phyloP scores from a whole-genome alignment of 92 coral and sea anemone species.

The Scolanthus callimorphus region DNA sequence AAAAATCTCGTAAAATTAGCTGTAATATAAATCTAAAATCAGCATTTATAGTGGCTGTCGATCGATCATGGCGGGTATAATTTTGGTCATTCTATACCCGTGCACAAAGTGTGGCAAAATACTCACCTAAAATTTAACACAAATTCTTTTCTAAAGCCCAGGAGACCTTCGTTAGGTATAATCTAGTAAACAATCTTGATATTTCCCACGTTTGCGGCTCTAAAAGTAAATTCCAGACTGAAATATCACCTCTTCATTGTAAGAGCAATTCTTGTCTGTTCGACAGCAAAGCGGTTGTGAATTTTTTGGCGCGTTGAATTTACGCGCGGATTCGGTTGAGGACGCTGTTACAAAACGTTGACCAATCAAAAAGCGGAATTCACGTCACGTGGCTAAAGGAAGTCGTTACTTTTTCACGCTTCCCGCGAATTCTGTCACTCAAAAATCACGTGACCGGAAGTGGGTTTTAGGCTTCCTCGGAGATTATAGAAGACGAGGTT shows the following conservation, averaged over 20 bases:
- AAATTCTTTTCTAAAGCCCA: no score
- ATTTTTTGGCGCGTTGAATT: constrained; percentile 96
- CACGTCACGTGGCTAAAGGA: constrained; percentile 43
- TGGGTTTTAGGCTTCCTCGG: constrained; percentile 10
- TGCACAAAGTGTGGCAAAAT: no score
- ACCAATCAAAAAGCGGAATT: constrained; percentile 54
- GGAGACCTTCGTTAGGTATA: no score
- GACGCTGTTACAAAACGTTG: constrained; percentile 13
- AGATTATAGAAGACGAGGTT: constrained; percentile 34
- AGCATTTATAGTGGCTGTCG: no score
- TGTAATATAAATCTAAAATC: no score
- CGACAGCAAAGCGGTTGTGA: constrained; percentile 68
- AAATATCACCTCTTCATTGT: constrained; percentile 35
- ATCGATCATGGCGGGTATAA: no score
- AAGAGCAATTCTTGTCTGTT: constrained; percentile 2
- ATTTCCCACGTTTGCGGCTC: neutral
- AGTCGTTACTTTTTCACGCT: constrained; percentile 7
- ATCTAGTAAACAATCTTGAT: no score
- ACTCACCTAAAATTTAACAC: no score
- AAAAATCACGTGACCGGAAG: constrained; percentile 8
- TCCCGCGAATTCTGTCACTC: neutral
- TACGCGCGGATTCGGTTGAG: constrained; percentile 87
- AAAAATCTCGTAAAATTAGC: no score
- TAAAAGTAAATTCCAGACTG: constrained; percentile 11
- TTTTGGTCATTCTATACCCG: no score